Conservation (phyloP, 2,113 vertebrate genomes). For the Alouatta palliata region DNA sequence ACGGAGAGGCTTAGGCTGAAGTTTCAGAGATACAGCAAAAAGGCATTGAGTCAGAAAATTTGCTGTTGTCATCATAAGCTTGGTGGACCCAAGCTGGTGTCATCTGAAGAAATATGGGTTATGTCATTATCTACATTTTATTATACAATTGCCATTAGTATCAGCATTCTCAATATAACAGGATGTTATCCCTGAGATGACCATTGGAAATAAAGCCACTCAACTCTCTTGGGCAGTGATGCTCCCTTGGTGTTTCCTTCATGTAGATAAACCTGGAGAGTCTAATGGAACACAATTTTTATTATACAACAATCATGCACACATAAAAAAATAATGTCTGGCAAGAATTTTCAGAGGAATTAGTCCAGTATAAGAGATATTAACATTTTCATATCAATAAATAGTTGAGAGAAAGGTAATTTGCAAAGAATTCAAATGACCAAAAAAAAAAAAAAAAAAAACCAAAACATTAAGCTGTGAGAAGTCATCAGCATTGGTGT, state of each 20-base stretch:
- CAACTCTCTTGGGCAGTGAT: neutral
- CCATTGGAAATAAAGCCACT: neutral
- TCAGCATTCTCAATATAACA: neutral
- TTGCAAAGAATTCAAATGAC: neutral
- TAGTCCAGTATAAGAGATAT: neutral
- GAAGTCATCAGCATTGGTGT: neutral
- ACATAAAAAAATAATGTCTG: neutral
- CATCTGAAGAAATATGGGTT: neutral
- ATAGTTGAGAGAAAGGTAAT: neutral
- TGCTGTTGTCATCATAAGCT: neutral
- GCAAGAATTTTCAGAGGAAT: slow-evolving; percentile 23
- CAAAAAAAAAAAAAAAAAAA: neutral
- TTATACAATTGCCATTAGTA: neutral
- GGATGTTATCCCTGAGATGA: neutral
- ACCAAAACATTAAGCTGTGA: neutral
- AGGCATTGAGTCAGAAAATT: neutral
- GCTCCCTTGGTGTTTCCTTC: neutral
- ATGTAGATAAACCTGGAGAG: neutral
- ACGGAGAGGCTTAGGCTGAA: neutral
- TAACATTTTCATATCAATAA: neutral
- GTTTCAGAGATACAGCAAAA: neutral
- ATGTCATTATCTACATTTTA: neutral
- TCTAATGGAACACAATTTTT: neutral
- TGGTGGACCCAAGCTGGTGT: neutral
- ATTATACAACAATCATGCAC: neutral